Evolutionary conservation across 2,888 invertebrate genomes (phyloP), one percentile per base, ranked within the genome.

Genomic region (Chymomyza procnemis): DNA sequence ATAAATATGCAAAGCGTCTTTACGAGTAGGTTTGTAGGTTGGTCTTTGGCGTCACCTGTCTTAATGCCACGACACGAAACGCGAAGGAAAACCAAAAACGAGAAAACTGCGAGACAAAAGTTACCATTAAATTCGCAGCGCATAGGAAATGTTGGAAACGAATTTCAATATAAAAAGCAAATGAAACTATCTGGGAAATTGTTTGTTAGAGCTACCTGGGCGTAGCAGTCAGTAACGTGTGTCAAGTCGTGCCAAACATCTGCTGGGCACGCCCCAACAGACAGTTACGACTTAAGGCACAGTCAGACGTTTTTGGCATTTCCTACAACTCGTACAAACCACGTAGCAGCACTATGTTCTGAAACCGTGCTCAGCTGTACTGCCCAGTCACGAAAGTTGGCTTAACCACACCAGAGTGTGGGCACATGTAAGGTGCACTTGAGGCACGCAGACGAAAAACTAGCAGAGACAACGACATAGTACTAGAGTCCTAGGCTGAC

Each of bases 381-480:
- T 83, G 81, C 77, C 86, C 86, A 83, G 87, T 84, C 83, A 83
- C 85, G 79, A 83, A 82, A 76, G 85, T 86, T 78, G 74, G 77
- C 19, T 77, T 86, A 73, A 68, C 75, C 74, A 75, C 67, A 9
- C 69, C 66, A 68, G 76, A 79, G 79, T 84, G 78, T 74, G 78
- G 84, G 86, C 74, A 78, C 74, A 78, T 70, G 80, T 76, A 67
- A 69, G 71, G 69, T 71, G 64, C 80, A 78, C 80, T 81, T 85
- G 58, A 81, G 71, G 61, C 73, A 58, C 61, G 67, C 70, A 57
- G 64, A 64, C 63, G 57, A 47, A 26, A 26, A 26, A 26, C 26
- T 26, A 26, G 26, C 8, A 26, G 26, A 26, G 6, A 26, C 26
- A 6, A 26, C 26, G 26, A 26, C 26, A 26, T 26, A 26, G 26